Evolutionary conservation across 2,888 invertebrate genomes (phyloP).

Genomic region (Eumacrocentrus americanus): DNA sequence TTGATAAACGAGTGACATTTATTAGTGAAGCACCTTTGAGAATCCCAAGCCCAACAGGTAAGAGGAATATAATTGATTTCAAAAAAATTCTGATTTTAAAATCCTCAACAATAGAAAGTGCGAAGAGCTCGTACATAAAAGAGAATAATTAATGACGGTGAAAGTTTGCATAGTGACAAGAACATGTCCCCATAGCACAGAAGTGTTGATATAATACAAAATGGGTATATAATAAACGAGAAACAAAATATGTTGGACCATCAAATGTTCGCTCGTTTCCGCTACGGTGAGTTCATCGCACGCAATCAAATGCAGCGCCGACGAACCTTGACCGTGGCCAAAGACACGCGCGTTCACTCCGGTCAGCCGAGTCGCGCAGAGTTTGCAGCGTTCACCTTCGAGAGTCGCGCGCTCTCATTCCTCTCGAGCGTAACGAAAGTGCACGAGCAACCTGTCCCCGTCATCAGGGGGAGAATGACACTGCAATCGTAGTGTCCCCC

Average conservation of each 20-base stretch:
- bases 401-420: constrained; percentile 27
- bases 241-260: constrained; percentile 7
- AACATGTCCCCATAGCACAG: no score
- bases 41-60: not conserved
- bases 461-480: not conserved
- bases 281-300: constrained; percentile 27
- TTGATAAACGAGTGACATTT: not conserved
- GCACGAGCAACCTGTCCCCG: constrained; percentile 18
- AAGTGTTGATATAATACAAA: no score
- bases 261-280: constrained; percentile 4
- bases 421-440: constrained; percentile 31
- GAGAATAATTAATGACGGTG: not conserved
- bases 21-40: not conserved
- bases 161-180: not conserved
- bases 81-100: not conserved
- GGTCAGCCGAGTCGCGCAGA: constrained; percentile 10
- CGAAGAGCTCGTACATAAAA: no score
- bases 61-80: not conserved
- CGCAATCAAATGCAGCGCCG: constrained; percentile 26
- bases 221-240: not conserved
- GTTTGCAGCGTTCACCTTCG: constrained; percentile 26
- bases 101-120: no score
- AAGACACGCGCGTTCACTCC: constrained; percentile 22
- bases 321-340: constrained; percentile 32
- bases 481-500: not conserved